Conservation (phyloP, 2,113 vertebrate species). For the Haemorhous mexicanus region DNA sequence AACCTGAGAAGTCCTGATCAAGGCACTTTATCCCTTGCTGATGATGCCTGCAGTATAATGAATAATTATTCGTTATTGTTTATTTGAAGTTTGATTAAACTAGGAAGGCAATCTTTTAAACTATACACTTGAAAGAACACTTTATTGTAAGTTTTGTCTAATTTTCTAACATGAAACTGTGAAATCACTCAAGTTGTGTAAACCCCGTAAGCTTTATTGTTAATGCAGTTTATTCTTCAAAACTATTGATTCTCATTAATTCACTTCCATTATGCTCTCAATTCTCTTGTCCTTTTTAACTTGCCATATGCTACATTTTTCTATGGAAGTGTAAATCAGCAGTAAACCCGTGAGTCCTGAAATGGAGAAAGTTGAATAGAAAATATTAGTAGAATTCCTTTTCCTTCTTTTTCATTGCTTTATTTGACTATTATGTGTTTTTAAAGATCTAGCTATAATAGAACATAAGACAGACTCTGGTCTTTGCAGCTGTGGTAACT, state of each 20-base stretch:
- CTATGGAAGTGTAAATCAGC: neutral
- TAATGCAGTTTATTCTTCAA: constrained; percentile 60
- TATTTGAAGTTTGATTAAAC: neutral
- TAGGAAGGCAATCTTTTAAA: neutral
- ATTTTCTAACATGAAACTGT: constrained; percentile 57
- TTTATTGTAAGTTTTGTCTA: constrained; percentile 44
- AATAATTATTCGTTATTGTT: neutral
- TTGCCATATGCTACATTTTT: constrained; percentile 27
- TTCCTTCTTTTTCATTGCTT: neutral
- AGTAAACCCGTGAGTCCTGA: constrained; percentile 1
- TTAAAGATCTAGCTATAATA: neutral
- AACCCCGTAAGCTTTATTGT: constrained; percentile 65
- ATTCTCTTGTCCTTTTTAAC: constrained; percentile 54
- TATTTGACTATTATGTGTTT: neutral
- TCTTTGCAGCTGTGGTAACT: neutral
- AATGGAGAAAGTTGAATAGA: neutral
- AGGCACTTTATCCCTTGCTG: neutral
- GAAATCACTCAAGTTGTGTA: constrained; percentile 55
- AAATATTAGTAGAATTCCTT: neutral
- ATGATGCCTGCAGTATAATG: neutral
- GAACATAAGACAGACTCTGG: neutral
- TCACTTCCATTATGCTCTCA: constrained; percentile 58
- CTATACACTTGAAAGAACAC: neutral
- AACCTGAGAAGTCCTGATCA: neutral
- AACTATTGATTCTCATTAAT: constrained; percentile 67